Evolutionary conservation across 1,140 invertebrate species (phyloP), one percentile per base, ranked within the genome.

Genomic region (Fopius arisanus): DNA sequence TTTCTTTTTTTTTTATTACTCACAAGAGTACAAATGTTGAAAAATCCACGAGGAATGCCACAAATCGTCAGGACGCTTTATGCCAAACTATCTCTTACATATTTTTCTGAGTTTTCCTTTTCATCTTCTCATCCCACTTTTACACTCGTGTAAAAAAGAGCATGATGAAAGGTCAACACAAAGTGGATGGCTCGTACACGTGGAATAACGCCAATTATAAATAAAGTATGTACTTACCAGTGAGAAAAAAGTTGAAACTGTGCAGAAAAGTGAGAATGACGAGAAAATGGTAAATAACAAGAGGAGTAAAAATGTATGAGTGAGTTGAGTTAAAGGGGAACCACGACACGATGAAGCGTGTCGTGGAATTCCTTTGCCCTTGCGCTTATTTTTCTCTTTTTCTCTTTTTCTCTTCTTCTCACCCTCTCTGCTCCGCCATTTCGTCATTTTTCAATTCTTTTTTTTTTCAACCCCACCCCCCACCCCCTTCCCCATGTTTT

Each of bases 181-280:
- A 71, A 71, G 63, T 59, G 19, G 54, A 59, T 19, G 54, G 43
- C 43, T 59, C 19, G 23, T 59, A 33, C n/a, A 33, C n/a, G 62
- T 65, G 62, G 28, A 65, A 65, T 65, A 65, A 65, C n/a, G 62
- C 29, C 29, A 65, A 65, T 65, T 65, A 65, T 65, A 65, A 65
- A 65, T 65, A 31, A 65, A 65, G 29, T 33, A 33, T 31, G 29
- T 26, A 5, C 29, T 65, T 65, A 19, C n/a, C n/a, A 28, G 54
- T 26, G 54, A 59, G 14, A 59, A 31, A 62, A n/a, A 31, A 63
- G 62, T 33, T 31, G 62, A 31, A 65, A 31, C 62, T n/a, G 62
- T 37, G 14, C 29, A 59, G 28, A 33, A 65, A 65, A 48, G 5
- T 65, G 28, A 31, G 62, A 33, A 31, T 65, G 29, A 16, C 28